These are phyloP conservation scores for Drosophila dunni DNA, from an alignment of 1,140 invertebrate species.

Conservation along the genomic window DNA sequence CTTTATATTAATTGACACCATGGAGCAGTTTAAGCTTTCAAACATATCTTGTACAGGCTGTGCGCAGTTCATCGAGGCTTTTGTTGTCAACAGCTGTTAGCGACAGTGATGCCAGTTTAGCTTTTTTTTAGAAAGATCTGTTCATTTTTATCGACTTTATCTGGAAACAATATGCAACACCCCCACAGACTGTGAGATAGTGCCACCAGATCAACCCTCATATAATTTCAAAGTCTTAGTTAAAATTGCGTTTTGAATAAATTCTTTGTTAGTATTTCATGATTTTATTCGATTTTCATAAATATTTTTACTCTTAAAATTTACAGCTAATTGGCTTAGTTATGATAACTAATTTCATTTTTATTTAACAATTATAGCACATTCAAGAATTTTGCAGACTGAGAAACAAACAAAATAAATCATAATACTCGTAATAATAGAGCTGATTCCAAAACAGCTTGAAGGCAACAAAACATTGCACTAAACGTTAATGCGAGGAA, in stretches of 20 bases:
- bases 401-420: slow-evolving; percentile 18
- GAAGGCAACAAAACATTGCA: slow-evolving; percentile 73
- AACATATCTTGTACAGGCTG: neutral
- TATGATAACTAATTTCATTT: slow-evolving; percentile 60
- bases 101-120: neutral
- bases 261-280: slow-evolving; percentile 58
- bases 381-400: slow-evolving; percentile 54
- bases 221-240: neutral
- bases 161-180: no score
- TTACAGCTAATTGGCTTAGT: slow-evolving; percentile 77
- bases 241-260: neutral
- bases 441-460: slow-evolving; percentile 27
- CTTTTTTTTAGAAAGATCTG: neutral
- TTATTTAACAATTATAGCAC: slow-evolving; percentile 80
- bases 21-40: slow-evolving; percentile 8
- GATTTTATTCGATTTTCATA: slow-evolving; percentile 79
- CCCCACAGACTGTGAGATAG: no score
- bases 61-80: neutral
- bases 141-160: no score
- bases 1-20: neutral
- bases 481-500: slow-evolving; percentile 42
- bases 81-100: neutral
- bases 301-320: slow-evolving; percentile 76
- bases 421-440: slow-evolving; percentile 33
- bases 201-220: no score